phyloP scores from a whole-genome alignment of 64 coral and sea anemone genomes.

The Pocillopora verrucosa region DNA sequence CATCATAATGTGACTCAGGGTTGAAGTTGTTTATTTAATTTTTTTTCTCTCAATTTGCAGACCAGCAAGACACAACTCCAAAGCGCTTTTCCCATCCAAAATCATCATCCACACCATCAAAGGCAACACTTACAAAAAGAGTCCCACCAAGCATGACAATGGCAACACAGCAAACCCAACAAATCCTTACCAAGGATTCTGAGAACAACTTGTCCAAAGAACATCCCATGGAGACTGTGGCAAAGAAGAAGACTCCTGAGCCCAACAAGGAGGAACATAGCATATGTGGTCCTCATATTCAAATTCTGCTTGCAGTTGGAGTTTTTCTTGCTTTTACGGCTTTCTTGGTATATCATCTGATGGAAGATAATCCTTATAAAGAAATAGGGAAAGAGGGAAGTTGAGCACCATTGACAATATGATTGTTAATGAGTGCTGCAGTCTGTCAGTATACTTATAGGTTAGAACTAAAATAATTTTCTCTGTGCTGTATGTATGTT shows the following conservation, averaged over 20 bases:
- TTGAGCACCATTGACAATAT: background rate
- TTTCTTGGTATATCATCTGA: constrained; percentile 24
- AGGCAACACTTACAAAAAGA: constrained; percentile 19
- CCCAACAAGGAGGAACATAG: background rate
- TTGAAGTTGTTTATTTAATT: background rate
- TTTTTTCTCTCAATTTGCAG: background rate
- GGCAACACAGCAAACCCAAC: background rate
- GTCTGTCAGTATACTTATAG: too few species aligned
- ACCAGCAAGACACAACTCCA: background rate
- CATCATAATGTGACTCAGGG: background rate
- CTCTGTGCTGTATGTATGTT: too few species aligned
- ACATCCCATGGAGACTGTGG: background rate
- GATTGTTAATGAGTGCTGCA: too few species aligned
- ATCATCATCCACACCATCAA: background rate
- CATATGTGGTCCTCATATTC: constrained; percentile 18
- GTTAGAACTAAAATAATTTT: too few species aligned
- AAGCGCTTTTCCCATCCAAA: background rate
- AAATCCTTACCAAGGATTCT: background rate
- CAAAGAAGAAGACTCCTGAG: background rate
- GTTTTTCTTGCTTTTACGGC: constrained; percentile 12
- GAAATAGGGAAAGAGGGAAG: background rate
- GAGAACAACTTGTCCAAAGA: background rate
- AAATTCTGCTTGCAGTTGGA: constrained; percentile 24
- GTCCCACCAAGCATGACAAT: background rate
- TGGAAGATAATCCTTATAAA: background rate